Base-by-base conservation (phyloP, 2,888 invertebrate species). In the Spilarctia lutea region DNA sequence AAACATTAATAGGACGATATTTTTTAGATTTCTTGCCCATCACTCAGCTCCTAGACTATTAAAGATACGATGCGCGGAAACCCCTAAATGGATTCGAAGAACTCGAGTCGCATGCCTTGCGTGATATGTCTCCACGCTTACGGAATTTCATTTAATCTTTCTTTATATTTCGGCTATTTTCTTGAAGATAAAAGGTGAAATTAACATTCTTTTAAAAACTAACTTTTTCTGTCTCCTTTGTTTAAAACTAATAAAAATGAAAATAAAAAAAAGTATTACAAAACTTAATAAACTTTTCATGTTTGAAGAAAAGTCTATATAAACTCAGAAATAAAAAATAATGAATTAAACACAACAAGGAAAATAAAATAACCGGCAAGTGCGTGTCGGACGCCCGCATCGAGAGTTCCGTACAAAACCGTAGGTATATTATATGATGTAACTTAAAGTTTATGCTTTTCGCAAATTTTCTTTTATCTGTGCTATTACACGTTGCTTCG, bases 101-200 rank as follows among this genome's bases (percentile, higher is more conserved):
- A 79, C 82, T 81, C 79, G 74, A 73, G 74, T 75, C 76, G 73
- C 78, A 81, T 73, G 72, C 75, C 71, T 75, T 74, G 79, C 80
- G 75, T 86, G 81, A 80, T 75, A 78, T 79, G 78, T 76, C 73
- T 74, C 30, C 75, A 79, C 81, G 82, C 82, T 83, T 71, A 75
- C 79, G 81, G 85, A 88, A 87, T 89, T 89, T 86, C 78, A 89
- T 87, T 86, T 85, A 81, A 85, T 87, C 85, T 73, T 75, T 67
- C 16, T 56, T n/a, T 35, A 63, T 68, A 82, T 81, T 79, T 80
- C 81, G 80, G 66, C 68, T 79, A 79, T 82, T 81, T 69, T 72
- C 1, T 68, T 67, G 73, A 30, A 70, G 63, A 71, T 42, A 71
- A 73, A 24, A 77, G 35, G 71, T 76, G 68, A 68, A 48, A 77